Evolutionary conservation across 35 echinoderm and acorn worm species (phyloP), one percentile per base, ranked within the genome.

Genomic region (Ophioderma brevispina): DNA sequence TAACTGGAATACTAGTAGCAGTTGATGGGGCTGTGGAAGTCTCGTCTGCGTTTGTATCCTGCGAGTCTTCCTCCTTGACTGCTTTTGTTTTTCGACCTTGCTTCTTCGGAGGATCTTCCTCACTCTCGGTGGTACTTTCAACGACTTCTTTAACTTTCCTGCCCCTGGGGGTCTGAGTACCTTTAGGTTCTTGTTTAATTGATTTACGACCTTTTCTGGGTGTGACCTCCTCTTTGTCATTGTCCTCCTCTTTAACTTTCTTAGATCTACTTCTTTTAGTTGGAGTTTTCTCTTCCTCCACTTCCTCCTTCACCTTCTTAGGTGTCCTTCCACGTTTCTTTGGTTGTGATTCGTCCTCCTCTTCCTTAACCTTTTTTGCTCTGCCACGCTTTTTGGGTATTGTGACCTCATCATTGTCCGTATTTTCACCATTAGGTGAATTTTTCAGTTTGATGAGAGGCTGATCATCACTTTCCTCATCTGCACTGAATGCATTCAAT

Each of bases 191-290:
- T 55, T 32, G 43, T 31, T 89, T 39, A 28, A 78, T 84, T 18
- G 56, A 11, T 64, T 84, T 34, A 13, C 82, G 36, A 83, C 77
- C 55, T 50, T 83, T 89, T 35, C 38, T 23, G 1, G 28, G 34
- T 59, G 33, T 81, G 28, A 19, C 55, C 31, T 43, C 35, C 33
- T 1, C 6, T 33, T n/a, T n/a, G n/a, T n/a, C n/a, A n/a, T n/a
- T n/a, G n/a, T 75, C 3, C 34, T 39, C 55, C 25, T 46, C 0
- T 2, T 21, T 30, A 31, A 40, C 33, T 39, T 81, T 89, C 37
- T 39, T 36, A 55, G 78, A 23, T 63, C 81, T 84, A 4, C 81
- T 32, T 33, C 81, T 84, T 49, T 89, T 89, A 1, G 49, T 49
- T 11, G 76, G 59, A 13, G 31, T 0, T 76, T 91, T 92, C 50